These are phyloP conservation scores for Cryptocephalus moraei DNA, from an alignment of 2,888 invertebrate genomes.

Conservation along the genomic window DNA sequence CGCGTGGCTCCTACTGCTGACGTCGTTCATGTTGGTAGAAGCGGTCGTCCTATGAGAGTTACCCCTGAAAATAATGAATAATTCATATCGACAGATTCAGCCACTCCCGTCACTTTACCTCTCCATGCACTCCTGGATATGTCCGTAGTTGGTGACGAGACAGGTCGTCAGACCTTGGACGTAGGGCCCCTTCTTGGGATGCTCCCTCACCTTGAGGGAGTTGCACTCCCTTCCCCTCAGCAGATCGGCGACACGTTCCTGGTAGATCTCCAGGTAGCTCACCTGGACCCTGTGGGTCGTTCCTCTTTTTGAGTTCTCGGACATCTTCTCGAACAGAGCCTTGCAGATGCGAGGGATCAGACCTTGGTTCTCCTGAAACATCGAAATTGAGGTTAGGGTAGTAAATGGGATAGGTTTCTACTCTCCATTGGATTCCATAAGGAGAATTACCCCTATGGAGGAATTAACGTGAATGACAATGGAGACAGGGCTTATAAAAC, in stretches of 20 bases:
- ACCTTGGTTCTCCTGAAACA: conserved; percentile 59
- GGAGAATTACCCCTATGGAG: too few species aligned
- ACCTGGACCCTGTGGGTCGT: conserved; percentile 80
- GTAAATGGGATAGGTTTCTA: too few species aligned
- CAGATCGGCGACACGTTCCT: conserved; percentile 62
- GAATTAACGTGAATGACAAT: too few species aligned
- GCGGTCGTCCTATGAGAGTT: conserved; percentile 78
- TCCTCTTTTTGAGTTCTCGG: conserved; percentile 68
- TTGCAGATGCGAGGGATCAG: conserved; percentile 80
- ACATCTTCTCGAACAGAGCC: conserved; percentile 71
- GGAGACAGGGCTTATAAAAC: too few species aligned
- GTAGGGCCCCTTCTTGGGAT: conserved; percentile 66
- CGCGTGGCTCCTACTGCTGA: conserved; percentile 83
- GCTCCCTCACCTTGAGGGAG: conserved; percentile 58
- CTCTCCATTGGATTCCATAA: too few species aligned
- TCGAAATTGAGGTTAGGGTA: too few species aligned
- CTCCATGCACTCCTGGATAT: conserved; percentile 61
- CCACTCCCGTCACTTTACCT: conserved; percentile 24
- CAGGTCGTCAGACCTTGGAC: conserved; percentile 82
- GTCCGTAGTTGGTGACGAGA: conserved; percentile 75
- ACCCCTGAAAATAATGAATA: conserved; percentile 46
- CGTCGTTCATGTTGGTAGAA: conserved; percentile 87
- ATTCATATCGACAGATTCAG: not conserved
- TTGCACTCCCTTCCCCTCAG: conserved; percentile 38
- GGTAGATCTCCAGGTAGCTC: conserved; percentile 53